These are phyloP conservation scores for Dichetophora obliterata DNA, from an alignment of 2,888 invertebrate genomes.

Conservation along the genomic window DNA sequence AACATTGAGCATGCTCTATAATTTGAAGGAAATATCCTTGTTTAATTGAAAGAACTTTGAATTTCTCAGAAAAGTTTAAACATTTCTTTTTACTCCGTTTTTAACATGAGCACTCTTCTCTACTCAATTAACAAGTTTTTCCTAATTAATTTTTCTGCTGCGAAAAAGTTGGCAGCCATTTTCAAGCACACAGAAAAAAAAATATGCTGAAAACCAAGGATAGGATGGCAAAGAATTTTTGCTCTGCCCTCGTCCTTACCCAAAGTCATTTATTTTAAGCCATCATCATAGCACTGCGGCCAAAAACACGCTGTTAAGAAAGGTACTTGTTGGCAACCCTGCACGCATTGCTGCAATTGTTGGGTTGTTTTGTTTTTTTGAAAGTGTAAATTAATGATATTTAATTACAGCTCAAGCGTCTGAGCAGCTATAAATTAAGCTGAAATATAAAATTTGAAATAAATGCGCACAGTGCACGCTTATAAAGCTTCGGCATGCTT, in stretches of 20 bases:
- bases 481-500: not conserved
- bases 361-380: too few relatives aligned
- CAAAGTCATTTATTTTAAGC: not conserved
- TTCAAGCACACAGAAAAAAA: too few relatives aligned
- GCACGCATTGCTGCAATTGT: not conserved
- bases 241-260: not conserved
- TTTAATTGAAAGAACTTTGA: not conserved
- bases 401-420: not conserved
- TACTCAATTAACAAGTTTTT: constrained; percentile 28
- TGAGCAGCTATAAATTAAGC: too few relatives aligned
- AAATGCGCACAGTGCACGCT: not conserved
- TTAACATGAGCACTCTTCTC: not conserved
- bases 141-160: constrained; percentile 26
- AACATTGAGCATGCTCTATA: too few relatives aligned
- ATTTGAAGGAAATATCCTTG: not conserved
- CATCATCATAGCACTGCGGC: not conserved
- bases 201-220: not conserved
- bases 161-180: constrained; percentile 18
- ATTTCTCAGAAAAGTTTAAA: not conserved
- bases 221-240: not conserved
- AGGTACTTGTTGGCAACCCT: not conserved
- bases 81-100: not conserved
- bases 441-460: not conserved
- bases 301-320: not conserved
- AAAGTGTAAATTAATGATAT: not conserved